Base-by-base conservation (phyloP, 2,888 invertebrate species). In the Megaustenia siamemsis region DNA sequence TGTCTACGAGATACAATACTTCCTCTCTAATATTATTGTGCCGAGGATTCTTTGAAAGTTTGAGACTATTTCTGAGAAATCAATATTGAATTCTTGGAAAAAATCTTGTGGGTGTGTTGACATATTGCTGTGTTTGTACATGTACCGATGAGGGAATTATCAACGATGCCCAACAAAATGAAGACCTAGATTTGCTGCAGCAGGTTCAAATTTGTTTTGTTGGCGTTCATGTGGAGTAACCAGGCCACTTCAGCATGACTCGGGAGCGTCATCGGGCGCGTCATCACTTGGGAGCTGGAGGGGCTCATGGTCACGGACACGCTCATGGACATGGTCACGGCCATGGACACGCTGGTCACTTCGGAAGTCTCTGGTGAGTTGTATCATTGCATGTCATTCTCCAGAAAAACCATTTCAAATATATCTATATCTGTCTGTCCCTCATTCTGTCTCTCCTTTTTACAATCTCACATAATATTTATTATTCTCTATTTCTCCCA, bases 351-450 rank as follows among this genome's bases (percentile, higher is more conserved):
- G 86, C 82, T 10, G 84, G 86, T 43, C 86, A 86, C 78, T 84
- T 84, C 56, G 84, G 86, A 18, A 85, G 85, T 49, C 76, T 86
- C 24, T 86, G 86, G 86, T 86, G 79, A 86, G 86, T 84, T 45
- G n/a, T 28, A 35, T 75, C 21, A 6, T 49, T 32, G 32, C 35
- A 21, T 32, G 35, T 28, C 24, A 56, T 10, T 56, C 60, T 56
- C 38, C 38, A 2, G 15, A 32, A 21, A 21, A n/a, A n/a, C 8
- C 75, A 32, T 53, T 43, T 60, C 8, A 1, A 56, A 35, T 77
- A 32, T 77, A 15, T 38, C n/a, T 60, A n/a, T 56, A 10, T 78
- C 24, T 24, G 8, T 56, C 8, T 38, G 3, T 78, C 40, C n/a
- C n/a, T n/a, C n/a, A n/a, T n/a, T n/a, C n/a, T n/a, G n/a, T n/a